These are phyloP conservation scores for Eurystomus gularis DNA, from an alignment of 2,113 vertebrate genomes.

Conservation along the genomic window DNA sequence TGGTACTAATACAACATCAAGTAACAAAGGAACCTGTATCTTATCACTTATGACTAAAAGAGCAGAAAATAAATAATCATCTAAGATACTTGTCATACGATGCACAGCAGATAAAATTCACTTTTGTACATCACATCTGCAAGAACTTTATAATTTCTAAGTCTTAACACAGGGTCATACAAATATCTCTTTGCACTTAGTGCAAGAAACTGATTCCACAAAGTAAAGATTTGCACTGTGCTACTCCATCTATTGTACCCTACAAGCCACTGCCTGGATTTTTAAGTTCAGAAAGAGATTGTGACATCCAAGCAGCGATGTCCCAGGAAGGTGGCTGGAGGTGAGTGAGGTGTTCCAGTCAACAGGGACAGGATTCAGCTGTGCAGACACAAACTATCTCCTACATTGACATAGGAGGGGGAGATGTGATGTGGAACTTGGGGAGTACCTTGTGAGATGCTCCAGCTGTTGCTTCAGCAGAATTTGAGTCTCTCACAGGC, in stretches of 20 bases:
- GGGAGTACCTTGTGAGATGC: not conserved
- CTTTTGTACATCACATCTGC: accelerated
- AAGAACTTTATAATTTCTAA: not conserved
- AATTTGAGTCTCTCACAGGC: not conserved
- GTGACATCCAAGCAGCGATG: not conserved
- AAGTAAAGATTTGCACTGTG: not conserved
- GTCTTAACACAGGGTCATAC: not conserved
- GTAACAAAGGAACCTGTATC: not conserved
- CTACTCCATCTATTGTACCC: not conserved
- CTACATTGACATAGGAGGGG: not conserved
- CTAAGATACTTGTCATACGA: not conserved
- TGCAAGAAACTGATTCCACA: not conserved
- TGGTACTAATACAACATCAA: not conserved
- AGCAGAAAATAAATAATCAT: not conserved
- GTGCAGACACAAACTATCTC: not conserved
- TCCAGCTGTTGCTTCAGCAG: not conserved
- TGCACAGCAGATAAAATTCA: not conserved
- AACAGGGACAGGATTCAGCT: not conserved
- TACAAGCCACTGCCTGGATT: not conserved
- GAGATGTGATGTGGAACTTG: not conserved
- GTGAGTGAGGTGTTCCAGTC: not conserved
- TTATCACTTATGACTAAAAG: not conserved
- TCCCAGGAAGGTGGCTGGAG: not conserved
- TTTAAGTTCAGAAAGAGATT: not conserved
- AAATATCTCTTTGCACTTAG: not conserved